phyloP scores from a whole-genome alignment of 1,140 invertebrate genomes.

The Teleogryllus occipitalis region DNA sequence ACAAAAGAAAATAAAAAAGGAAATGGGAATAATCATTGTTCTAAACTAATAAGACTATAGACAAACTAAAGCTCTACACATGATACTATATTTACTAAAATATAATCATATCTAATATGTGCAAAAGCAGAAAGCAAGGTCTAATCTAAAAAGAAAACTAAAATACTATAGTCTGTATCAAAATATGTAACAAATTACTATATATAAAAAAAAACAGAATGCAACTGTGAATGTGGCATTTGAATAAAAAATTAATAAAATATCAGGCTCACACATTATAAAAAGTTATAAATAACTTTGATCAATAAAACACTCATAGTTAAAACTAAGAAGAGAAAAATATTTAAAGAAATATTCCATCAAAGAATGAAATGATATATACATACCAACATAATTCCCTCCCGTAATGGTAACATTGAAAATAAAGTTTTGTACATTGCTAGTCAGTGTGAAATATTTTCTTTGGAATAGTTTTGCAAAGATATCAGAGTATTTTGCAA shows the following conservation, averaged over 20 bases:
- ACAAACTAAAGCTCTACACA: conserved; percentile 7
- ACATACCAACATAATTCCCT: conserved; percentile 20
- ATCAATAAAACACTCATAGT: too few species aligned
- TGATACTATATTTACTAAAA: not conserved
- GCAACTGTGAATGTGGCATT: not conserved
- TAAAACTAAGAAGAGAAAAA: too few species aligned
- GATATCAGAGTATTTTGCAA: not conserved
- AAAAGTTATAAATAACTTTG: too few species aligned
- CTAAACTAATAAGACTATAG: conserved; percentile 7
- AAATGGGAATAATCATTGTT: not conserved
- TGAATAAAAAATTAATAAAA: not conserved
- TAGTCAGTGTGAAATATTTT: conserved; percentile 18
- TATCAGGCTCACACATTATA: not conserved
- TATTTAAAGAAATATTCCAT: too few species aligned
- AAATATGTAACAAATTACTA: not conserved
- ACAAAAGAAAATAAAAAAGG: conserved; percentile 32
- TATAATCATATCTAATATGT: not conserved
- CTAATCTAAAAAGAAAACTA: not conserved
- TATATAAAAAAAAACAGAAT: not conserved
- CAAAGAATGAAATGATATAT: not conserved
- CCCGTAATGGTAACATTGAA: conserved; percentile 21
- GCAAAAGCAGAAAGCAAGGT: not conserved
- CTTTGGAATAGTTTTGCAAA: conserved; percentile 7
- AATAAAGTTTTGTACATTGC: conserved; percentile 23
- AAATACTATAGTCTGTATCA: not conserved